These are phyloP conservation scores for Apeira syringaria DNA, from an alignment of 2,888 invertebrate species.

Conservation along the genomic window DNA sequence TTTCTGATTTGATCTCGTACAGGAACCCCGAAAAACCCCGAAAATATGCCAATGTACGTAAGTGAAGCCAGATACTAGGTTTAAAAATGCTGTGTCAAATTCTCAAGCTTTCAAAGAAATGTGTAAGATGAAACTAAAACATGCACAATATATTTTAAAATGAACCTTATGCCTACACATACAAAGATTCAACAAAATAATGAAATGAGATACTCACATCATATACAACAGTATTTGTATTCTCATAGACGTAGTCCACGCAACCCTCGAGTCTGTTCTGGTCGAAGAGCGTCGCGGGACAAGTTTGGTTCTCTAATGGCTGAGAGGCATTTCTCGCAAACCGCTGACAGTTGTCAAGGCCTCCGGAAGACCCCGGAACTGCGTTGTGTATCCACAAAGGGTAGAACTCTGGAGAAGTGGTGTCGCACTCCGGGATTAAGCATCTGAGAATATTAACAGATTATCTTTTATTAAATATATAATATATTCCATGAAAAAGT, in stretches of 20 bases:
- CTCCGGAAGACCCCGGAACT: not conserved
- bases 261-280: constrained; percentile 38
- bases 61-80: too few relatives aligned
- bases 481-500: too few relatives aligned
- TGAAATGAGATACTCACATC: constrained; percentile 66
- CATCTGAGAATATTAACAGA: not conserved
- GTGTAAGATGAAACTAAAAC: too few relatives aligned
- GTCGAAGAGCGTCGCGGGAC: constrained; percentile 54
- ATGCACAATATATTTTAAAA: too few relatives aligned
- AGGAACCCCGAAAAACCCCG: too few relatives aligned
- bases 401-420: constrained; percentile 1
- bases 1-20: too few relatives aligned
- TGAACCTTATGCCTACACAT: too few relatives aligned
- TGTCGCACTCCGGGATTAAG: constrained; percentile 41
- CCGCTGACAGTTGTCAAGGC: not conserved
- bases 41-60: too few relatives aligned
- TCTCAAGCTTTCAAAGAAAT: too few relatives aligned
- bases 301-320: not conserved
- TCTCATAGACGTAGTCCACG: constrained; percentile 56
- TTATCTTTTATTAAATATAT: too few relatives aligned
- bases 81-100: too few relatives aligned
- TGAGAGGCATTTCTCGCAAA: not conserved
- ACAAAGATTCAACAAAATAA: too few relatives aligned
- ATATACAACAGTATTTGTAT: constrained; percentile 61
- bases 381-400: constrained; percentile 4